Evolutionary conservation across 2,888 invertebrate species (phyloP), one percentile per base, ranked within the genome.

Genomic region (Eumacrocentrus americanus): DNA sequence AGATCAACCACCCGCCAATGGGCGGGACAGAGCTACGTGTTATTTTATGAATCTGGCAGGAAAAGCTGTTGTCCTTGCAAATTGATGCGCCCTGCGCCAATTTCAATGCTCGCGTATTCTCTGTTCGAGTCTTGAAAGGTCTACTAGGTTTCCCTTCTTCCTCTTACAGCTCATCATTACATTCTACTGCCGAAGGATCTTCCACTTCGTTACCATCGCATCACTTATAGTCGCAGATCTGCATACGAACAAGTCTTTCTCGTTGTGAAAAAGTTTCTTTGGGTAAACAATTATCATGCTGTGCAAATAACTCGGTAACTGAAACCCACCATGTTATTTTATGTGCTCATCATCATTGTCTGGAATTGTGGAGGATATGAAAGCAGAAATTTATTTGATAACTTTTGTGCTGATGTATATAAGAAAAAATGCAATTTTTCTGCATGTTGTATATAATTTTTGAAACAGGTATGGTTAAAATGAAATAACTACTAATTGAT

Each of bases 201-300:
- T n/a, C n/a, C n/a, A n/a, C n/a, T n/a, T n/a, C n/a, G n/a, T n/a
- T 34, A 57, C 60, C 57, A 54, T 46, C n/a, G 34, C 12, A 57
- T 42, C 51, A 40, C 52, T 53, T 52, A 14, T 38, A 16, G 18
- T 42, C 5, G 42, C 42, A 6, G 18, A 16, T 16, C 18, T 42
- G 3, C 16, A 11, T 42, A 16, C 37, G 4, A 42, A 18, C 42
- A 42, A 18, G 18, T 38, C 58, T 47, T 57, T 50, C 50, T 48
- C 18, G 40, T 16, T 16, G 16, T 11, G 42, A 42, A 18, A 16
- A 16, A 42, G 42, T 42, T 42, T 42, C 59, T 54, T 66, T 65
- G 65, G 63, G 70, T 70, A 72, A 74, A 75, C 75, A 73, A 73
- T 73, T 73, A 70, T 73, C 67, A 64, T 66, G 65, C 64, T 64